Percentiles rank a stretch among this genome's conserved stretches.
Evolutionary conservation across 1,140 invertebrate species (phyloP).

Genomic region (Mizuhopecten yessoensis): DNA sequence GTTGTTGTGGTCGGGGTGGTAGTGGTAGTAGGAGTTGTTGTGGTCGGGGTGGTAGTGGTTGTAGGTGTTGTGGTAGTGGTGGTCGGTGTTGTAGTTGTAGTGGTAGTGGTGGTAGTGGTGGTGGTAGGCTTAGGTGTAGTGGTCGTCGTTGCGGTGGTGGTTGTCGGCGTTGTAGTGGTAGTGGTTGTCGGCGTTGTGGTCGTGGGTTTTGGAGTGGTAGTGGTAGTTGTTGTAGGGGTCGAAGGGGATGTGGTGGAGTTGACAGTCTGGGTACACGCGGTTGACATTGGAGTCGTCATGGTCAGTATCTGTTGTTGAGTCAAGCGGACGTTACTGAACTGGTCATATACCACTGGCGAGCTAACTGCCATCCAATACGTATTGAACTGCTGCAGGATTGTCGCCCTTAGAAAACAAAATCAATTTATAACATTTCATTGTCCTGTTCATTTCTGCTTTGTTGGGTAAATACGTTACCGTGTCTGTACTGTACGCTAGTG

Average conservation of each 20-base stretch:
- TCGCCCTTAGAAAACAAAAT: slow-evolving; percentile 56
- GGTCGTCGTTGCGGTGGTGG: slow-evolving; percentile 20
- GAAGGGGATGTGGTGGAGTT: slow-evolving; percentile 45
- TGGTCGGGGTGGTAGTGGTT: background rate
- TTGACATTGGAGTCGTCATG: slow-evolving; percentile 60
- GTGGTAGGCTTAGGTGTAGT: slow-evolving; percentile 45
- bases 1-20: slow-evolving; percentile 9
- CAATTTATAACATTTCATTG: too few relatives aligned
- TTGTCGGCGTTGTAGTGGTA: slow-evolving; percentile 47
- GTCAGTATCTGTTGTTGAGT: slow-evolving; percentile 52
- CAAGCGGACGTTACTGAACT: slow-evolving; percentile 51
- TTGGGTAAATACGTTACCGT: too few relatives aligned
- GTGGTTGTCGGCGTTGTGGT: slow-evolving; percentile 52
- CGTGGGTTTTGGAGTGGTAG: slow-evolving; percentile 41
- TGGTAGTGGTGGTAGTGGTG: slow-evolving; percentile 46
- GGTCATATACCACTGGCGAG: slow-evolving; percentile 69
- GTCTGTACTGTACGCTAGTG: too few relatives aligned
- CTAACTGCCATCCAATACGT: slow-evolving; percentile 66
- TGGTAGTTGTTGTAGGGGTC: slow-evolving; percentile 49
- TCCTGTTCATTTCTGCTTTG: too few relatives aligned
- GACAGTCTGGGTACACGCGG: slow-evolving; percentile 53
- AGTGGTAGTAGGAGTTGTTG: slow-evolving; percentile 4
- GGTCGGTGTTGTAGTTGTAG: background rate
- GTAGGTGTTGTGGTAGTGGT: background rate
- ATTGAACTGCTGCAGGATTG: slow-evolving; percentile 63